Evolutionary conservation across 2,113 vertebrate genomes (phyloP).

Genomic region (Myiozetetes cayanensis): DNA sequence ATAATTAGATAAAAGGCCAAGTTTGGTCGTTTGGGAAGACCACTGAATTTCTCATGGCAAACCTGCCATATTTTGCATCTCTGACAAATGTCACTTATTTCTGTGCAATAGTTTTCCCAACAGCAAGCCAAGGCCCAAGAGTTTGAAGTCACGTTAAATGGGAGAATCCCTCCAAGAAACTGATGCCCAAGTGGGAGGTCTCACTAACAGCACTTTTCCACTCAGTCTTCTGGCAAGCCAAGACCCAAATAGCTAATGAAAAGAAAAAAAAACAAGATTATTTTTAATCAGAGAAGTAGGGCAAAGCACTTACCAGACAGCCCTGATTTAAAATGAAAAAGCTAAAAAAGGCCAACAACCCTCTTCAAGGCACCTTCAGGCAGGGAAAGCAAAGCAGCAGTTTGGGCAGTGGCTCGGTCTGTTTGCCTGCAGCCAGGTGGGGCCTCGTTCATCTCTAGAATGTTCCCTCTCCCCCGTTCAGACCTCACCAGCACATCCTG

Average conservation of each 20-base stretch:
- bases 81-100: neutral
- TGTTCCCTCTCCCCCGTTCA: fast-evolving
- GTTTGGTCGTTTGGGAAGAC: neutral
- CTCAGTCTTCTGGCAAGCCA: neutral
- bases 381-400: neutral
- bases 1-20: neutral
- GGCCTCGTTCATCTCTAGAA: neutral
- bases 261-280: conserved; percentile 18
- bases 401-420: neutral
- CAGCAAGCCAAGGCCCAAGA: neutral
- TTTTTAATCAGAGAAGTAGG: conserved; percentile 61
- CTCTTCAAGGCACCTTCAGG: neutral
- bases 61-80: neutral
- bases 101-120: neutral
- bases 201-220: neutral
- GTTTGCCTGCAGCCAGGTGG: fast-evolving
- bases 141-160: neutral
- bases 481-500: neutral
- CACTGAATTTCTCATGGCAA: neutral
- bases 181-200: neutral
- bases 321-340: neutral
- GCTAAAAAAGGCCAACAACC: neutral
- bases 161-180: neutral
- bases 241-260: conserved; percentile 45
- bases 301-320: neutral